Conservation (phyloP, 2,797 vertebrate genomes). For the Danio choprae region DNA sequence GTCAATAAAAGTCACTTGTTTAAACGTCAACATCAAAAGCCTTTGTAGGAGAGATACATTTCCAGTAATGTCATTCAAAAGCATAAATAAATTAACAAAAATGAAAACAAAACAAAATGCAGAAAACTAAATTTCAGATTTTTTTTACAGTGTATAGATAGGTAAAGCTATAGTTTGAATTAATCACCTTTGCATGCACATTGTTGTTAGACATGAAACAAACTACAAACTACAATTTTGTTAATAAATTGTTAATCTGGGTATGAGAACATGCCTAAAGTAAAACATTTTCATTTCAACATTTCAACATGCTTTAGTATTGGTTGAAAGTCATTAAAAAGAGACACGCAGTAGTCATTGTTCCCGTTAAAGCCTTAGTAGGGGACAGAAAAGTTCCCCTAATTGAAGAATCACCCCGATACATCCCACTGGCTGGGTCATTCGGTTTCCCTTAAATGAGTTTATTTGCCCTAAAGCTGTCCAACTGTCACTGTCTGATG, state of each 20-base stretch:
- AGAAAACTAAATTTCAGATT: too few relatives aligned
- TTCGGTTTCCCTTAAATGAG: conserved; percentile 31
- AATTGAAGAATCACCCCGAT: conserved; percentile 14
- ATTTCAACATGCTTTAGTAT: background rate
- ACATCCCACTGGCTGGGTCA: background rate
- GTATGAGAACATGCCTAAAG: background rate
- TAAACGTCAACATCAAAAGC: too few relatives aligned
- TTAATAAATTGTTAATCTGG: background rate
- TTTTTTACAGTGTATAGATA: too few relatives aligned
- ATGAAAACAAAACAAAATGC: too few relatives aligned
- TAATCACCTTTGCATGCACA: too few relatives aligned
- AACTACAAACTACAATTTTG: too few relatives aligned
- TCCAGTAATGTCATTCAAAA: too few relatives aligned
- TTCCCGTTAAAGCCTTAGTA: background rate
- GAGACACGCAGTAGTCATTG: background rate
- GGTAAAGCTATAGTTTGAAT: too few relatives aligned
- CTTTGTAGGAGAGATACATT: too few relatives aligned
- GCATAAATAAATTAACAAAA: too few relatives aligned
- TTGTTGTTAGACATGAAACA: too few relatives aligned
- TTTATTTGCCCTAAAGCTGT: conserved; percentile 43
- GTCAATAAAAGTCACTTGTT: too few relatives aligned
- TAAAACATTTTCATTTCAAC: background rate
- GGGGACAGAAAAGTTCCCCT: background rate
- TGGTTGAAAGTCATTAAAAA: background rate
- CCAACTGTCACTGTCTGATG: conserved; percentile 32